Conservation (phyloP, 1,140 invertebrate genomes). For the Leptinotarsa undecemlineata region DNA sequence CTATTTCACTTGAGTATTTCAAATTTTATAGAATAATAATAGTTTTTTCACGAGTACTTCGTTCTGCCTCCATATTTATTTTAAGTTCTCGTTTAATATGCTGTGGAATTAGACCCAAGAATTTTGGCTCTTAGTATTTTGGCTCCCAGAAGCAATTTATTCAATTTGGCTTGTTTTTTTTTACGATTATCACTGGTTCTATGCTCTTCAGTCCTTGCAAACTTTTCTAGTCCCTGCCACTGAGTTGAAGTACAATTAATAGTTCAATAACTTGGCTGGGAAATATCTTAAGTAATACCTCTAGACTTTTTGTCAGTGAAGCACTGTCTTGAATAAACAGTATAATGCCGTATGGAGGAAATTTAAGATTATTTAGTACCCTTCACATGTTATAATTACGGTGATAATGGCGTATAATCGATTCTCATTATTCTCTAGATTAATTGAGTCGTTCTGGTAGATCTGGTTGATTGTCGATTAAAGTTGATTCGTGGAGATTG, state of each 20-base stretch:
- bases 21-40: no score
- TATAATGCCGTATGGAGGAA: not conserved
- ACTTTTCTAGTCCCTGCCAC: not conserved
- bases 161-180: no score
- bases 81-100: no score
- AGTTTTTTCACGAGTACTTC: no score
- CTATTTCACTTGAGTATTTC: no score
- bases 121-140: no score
- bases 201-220: no score
- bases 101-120: no score
- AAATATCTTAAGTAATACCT: constrained; percentile 2
- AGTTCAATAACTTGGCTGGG: constrained; percentile 1
- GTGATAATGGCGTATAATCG: not conserved
- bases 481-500: no score
- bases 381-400: not conserved
- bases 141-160: no score
- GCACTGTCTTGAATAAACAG: not conserved
- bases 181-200: no score
- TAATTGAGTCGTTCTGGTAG: not conserved
- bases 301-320: not conserved
- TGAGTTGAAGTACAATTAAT: not conserved
- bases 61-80: no score
- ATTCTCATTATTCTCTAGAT: constrained; percentile 1
- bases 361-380: not conserved
- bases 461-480: not conserved